A percentile compares a stretch with the other conserved stretches of the same genome.
These are phyloP conservation scores for Puntigrus tetrazona DNA, from an alignment of 2,113 vertebrate species.

Conservation along the genomic window DNA sequence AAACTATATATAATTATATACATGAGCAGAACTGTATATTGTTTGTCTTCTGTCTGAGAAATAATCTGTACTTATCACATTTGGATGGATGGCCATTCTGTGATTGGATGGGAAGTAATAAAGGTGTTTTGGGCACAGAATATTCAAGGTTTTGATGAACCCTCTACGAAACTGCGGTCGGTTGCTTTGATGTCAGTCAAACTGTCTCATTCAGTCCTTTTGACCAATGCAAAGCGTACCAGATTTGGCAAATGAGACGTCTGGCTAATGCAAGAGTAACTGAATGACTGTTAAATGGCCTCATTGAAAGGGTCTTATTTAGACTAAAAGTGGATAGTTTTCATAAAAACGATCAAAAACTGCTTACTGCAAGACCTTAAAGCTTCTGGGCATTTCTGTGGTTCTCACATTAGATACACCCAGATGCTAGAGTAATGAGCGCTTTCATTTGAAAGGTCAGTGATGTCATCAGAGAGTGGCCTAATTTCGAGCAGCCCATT, in stretches of 20 bases:
- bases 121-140: background rate
- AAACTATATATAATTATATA: background rate
- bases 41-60: background rate
- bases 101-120: background rate
- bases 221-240: background rate
- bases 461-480: background rate
- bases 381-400: background rate
- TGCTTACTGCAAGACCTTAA: background rate
- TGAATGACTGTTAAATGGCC: background rate
- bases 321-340: background rate
- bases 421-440: background rate
- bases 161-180: background rate
- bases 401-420: background rate
- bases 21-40: background rate
- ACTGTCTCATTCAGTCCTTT: background rate
- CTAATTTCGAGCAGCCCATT: background rate
- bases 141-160: background rate
- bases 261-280: background rate
- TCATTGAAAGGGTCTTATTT: background rate
- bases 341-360: background rate
- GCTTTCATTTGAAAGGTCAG: slow-evolving; percentile 10
- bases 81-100: background rate
- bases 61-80: background rate
- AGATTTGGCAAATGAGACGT: background rate
- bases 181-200: background rate